These are phyloP conservation scores for Yponomeuta sedellus DNA, from an alignment of 2,888 invertebrate species.

Conservation along the genomic window DNA sequence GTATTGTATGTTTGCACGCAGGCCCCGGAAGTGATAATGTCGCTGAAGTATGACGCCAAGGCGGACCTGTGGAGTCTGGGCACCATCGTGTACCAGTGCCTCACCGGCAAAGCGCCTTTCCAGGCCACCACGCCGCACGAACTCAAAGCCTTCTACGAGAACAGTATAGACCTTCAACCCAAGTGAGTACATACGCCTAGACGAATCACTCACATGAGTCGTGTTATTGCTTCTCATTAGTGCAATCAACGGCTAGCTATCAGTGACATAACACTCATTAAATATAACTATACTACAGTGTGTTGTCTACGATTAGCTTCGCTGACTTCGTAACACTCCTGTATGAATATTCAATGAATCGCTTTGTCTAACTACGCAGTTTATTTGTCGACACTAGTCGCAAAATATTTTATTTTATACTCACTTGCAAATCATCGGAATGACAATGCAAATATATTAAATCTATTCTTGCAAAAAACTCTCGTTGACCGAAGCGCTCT, in stretches of 20 bases:
- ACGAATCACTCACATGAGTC: background rate
- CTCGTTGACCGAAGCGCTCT: background rate
- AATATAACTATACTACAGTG: background rate
- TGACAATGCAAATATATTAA: background rate
- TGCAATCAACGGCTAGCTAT: background rate
- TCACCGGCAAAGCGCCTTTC: conserved; percentile 99
- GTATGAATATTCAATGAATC: background rate
- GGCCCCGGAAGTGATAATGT: conserved; percentile 99
- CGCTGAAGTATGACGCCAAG: conserved; percentile 98
- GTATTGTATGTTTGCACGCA: conserved; percentile 35
- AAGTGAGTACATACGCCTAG: conserved; percentile 78
- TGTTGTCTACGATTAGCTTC: background rate
- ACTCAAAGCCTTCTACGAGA: conserved; percentile 97
- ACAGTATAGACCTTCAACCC: conserved; percentile 91
- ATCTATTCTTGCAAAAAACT: conserved; percentile 2
- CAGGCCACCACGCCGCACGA: conserved; percentile 98
- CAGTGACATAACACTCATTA: conserved; percentile 2
- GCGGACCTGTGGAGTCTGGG: conserved; percentile 99
- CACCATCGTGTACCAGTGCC: conserved; percentile 98
- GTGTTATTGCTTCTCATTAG: conserved; percentile 5
- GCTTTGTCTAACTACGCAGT: conserved; percentile 1
- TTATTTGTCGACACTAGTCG: background rate
- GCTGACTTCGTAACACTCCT: background rate
- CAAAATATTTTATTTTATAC: background rate
- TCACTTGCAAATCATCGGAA: background rate